Evolutionary conservation across 2,113 vertebrate genomes (phyloP).

Genomic region (Silurus glanis): DNA sequence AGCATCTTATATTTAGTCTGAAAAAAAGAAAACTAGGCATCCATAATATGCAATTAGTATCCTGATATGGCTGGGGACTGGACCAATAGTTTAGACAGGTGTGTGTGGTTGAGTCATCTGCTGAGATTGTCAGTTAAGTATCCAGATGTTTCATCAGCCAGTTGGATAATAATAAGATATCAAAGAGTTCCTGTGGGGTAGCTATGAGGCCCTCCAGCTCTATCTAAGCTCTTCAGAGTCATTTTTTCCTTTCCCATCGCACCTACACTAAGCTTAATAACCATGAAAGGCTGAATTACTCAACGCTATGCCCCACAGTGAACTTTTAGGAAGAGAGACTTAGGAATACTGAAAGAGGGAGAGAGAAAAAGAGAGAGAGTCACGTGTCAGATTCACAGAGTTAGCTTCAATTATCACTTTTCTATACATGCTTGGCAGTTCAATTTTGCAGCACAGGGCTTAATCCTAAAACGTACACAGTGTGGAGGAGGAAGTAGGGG

Average conservation of each 20-base stretch:
- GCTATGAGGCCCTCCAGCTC: conserved; percentile 27
- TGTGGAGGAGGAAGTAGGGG: neutral
- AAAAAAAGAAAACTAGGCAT: conserved; percentile 55
- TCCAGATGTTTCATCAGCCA: conserved; percentile 66
- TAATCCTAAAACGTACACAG: conserved; percentile 55
- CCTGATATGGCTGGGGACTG: conserved; percentile 56
- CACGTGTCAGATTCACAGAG: conserved; percentile 59
- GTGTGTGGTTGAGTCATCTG: conserved; percentile 52
- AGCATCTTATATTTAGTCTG: conserved; percentile 60
- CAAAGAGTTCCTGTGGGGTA: conserved; percentile 50
- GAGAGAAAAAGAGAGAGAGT: conserved; percentile 48
- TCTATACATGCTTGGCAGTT: conserved; percentile 62
- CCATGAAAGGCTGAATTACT: conserved; percentile 51
- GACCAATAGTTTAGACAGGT: conserved; percentile 32
- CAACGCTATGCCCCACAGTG: conserved; percentile 35
- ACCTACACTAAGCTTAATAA: conserved; percentile 46
- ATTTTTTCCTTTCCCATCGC: conserved; percentile 15
- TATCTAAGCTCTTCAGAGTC: conserved; percentile 22
- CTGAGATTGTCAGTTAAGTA: conserved; percentile 38
- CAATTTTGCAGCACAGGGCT: conserved; percentile 69
- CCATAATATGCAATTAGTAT: conserved; percentile 61
- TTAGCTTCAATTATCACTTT: conserved; percentile 61
- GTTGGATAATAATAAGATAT: conserved; percentile 58
- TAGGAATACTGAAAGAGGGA: neutral
- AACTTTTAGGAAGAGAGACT: conserved; percentile 56